phyloP scores from a whole-genome alignment of 2,888 invertebrate genomes.

The Drosophila affinis region DNA sequence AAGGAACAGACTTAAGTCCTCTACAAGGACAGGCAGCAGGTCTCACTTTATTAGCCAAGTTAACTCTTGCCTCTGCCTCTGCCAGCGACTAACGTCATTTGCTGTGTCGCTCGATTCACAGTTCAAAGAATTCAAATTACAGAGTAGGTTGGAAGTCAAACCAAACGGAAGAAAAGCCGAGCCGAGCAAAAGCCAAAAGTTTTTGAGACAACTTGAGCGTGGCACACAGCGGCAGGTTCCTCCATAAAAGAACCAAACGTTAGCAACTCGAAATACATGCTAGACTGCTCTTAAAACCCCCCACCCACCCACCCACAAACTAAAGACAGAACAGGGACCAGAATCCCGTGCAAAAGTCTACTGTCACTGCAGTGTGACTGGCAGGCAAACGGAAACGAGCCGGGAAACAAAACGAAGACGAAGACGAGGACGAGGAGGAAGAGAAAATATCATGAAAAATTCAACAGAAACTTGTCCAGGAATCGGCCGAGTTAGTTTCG shows the following conservation, averaged over 20 bases:
- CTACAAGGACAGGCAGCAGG: neutral
- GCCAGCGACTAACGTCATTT: slow-evolving; percentile 2
- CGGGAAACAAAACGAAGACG: slow-evolving; percentile 31
- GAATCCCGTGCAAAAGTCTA: slow-evolving; percentile 7
- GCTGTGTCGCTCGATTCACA: slow-evolving; percentile 53
- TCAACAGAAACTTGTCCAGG: slow-evolving; percentile 56
- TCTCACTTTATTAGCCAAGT: slow-evolving; percentile 46
- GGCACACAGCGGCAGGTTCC: slow-evolving; percentile 19
- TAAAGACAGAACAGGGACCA: neutral
- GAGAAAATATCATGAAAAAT: slow-evolving; percentile 57
- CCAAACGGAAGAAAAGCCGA: slow-evolving; percentile 36
- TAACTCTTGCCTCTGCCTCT: slow-evolving; percentile 29
- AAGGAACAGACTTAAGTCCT: neutral
- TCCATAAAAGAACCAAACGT: slow-evolving; percentile 23
- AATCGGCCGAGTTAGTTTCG: slow-evolving; percentile 14
- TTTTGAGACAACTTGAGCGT: slow-evolving; percentile 58
- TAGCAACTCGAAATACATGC: slow-evolving; percentile 37
- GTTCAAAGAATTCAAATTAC: slow-evolving; percentile 74
- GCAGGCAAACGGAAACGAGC: slow-evolving; percentile 33
- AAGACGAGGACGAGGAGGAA: too few relatives aligned
- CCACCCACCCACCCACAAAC: neutral
- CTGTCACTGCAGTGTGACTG: slow-evolving; percentile 29
- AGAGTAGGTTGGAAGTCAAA: slow-evolving; percentile 51
- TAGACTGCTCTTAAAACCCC: slow-evolving; percentile 7
- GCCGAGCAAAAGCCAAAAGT: slow-evolving; percentile 56